These are phyloP conservation scores for Cenopis cana DNA, from an alignment of 2,888 invertebrate species.

Conservation along the genomic window DNA sequence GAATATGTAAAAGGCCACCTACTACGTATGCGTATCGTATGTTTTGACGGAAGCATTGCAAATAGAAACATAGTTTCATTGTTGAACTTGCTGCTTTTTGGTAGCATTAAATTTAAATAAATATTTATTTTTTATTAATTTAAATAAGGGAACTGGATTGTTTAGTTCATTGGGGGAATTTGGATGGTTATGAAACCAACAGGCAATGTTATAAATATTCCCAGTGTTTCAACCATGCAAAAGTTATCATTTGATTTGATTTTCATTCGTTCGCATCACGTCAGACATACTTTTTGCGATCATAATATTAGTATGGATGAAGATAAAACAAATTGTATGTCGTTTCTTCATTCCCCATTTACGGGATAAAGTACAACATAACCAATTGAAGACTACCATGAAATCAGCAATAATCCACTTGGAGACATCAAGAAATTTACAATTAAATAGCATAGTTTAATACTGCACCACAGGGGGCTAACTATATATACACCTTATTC, in stretches of 20 bases:
- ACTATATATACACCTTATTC: not conserved
- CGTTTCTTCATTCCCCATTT: not conserved
- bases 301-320: not conserved
- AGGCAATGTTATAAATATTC: too few species aligned
- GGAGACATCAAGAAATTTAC: conserved; percentile 15
- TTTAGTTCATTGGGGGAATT: too few species aligned
- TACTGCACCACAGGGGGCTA: conserved; percentile 2
- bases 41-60: not conserved
- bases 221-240: too few species aligned
- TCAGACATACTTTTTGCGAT: too few species aligned
- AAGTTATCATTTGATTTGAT: too few species aligned
- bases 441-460: conserved; percentile 16
- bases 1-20: too few species aligned
- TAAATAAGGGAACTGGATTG: too few species aligned
- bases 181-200: too few species aligned
- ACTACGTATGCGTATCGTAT: not conserved
- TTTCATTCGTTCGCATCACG: too few species aligned
- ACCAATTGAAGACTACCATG: conserved; percentile 10
- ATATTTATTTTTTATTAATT: too few species aligned
- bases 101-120: too few species aligned
- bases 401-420: conserved; percentile 1
- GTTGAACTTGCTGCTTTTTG: not conserved
- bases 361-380: not conserved
- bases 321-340: not conserved
- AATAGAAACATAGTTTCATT: not conserved